Evolutionary conservation across 2,113 vertebrate genomes (phyloP), one percentile per base, ranked within the genome.

Genomic region (Cochlearius cochlearius): DNA sequence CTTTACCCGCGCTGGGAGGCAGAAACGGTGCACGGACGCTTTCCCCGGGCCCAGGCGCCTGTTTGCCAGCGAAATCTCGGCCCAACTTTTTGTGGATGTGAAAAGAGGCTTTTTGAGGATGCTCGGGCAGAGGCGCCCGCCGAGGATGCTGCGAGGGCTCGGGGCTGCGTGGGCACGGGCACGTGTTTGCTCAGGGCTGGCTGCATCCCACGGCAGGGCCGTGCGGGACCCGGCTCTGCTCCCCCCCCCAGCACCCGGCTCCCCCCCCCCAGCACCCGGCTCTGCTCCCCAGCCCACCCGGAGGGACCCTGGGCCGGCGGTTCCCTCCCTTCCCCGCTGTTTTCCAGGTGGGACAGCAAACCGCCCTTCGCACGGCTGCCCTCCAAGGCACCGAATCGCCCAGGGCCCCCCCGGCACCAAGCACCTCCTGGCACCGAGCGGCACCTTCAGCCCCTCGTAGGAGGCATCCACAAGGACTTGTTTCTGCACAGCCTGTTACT

Each of bases 1-100:
- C 67, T 30, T 25, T 3, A 5, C 50, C 30, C 15, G n/a, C 5
- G 1, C 38, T 7, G 12, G 69, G 38, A 45, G 27, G 21, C 12
- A 1, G 2, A 19, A 19, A 3, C 1, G 36, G 20, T 2, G 38
- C 32, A 9, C 2, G 4, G n/a, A 11, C 9, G 1, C 23, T 0
- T 21, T 21, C 7, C 45, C 58, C 2, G 2, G 19, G 17, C 15
- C 9, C 21, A 10, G 15, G 34, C 0, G 4, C 75, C 22, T 4
- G 15, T 23, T 55, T 13, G 23, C 2, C 2, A 39, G 41, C 2
- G 4, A 55, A 47, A 30, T 21, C 64, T 50, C 7, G 9, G 19
- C 66, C 3, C 4, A 22, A 21, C 27, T 5, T 38, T 7, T 62
- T 21, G n/a, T 15, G 68, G 27, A 10, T 32, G 52, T 23, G 60